Conservation (phyloP, 2,797 vertebrate species). For the Pipistrellus pygmaeus region DNA sequence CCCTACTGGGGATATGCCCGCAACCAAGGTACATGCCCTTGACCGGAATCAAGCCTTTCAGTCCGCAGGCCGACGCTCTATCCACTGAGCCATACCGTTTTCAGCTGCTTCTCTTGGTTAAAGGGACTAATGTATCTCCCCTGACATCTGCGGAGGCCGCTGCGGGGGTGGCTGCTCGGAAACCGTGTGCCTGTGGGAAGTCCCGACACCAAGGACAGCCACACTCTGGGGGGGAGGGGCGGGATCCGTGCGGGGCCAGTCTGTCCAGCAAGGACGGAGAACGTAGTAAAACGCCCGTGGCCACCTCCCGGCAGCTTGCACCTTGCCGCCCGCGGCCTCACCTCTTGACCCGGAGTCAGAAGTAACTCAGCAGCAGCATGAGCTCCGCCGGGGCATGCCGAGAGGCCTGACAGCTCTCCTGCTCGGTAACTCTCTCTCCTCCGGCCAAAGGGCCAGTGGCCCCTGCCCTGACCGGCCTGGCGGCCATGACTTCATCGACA, state of each 20-base stretch:
- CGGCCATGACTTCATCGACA: fast-evolving
- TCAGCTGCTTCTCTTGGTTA: background rate
- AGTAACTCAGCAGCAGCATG: background rate
- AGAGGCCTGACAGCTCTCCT: background rate
- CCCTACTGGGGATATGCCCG: too few species aligned
- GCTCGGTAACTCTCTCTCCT: background rate
- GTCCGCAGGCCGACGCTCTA: too few species aligned
- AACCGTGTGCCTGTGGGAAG: fast-evolving
- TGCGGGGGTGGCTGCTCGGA: background rate
- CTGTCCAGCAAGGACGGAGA: background rate
- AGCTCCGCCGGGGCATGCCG: fast-evolving
- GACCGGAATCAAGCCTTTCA: too few species aligned
- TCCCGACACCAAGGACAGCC: background rate
- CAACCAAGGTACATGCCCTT: too few species aligned
- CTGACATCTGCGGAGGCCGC: background rate
- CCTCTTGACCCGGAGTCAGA: background rate
- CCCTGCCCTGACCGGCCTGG: background rate
- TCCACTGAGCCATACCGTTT: too few species aligned
- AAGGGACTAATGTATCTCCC: background rate
- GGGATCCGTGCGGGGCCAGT: fast-evolving
- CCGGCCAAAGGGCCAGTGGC: too few species aligned
- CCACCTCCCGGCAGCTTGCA: background rate
- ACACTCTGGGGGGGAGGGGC: fast-evolving
- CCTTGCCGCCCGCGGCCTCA: background rate
- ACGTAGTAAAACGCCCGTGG: fast-evolving